phyloP scores from a whole-genome alignment of 2,888 invertebrate species.

The Pristionchus maxplancki region DNA sequence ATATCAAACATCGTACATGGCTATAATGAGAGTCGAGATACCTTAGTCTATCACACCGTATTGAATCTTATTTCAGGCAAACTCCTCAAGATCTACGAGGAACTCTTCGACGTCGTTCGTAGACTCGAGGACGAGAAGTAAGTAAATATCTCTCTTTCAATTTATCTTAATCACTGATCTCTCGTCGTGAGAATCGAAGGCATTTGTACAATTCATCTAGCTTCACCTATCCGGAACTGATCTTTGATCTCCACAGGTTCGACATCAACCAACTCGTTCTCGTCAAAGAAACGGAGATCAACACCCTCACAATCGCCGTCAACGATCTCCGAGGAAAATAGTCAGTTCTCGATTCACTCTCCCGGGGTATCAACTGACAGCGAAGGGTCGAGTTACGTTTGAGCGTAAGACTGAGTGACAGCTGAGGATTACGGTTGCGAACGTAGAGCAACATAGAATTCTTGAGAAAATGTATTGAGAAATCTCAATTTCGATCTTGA shows the following conservation, averaged over 20 bases:
- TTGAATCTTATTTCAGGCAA: slow-evolving; percentile 40
- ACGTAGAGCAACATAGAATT: not conserved
- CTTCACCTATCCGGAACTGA: no score
- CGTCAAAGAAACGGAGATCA: slow-evolving; percentile 84
- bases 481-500: no score
- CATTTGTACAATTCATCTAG: no score
- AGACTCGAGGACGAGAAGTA: slow-evolving; percentile 52
- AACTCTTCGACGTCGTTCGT: slow-evolving; percentile 82
- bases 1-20: no score
- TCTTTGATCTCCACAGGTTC: not conserved
- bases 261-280: slow-evolving; percentile 50
- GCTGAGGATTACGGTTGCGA: not conserved
- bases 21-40: no score
- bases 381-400: not conserved
- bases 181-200: no score
- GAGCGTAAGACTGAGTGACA: not conserved
- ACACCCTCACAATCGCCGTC: slow-evolving; percentile 98
- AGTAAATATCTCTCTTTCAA: no score
- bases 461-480: not conserved
- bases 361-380: not conserved
- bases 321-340: slow-evolving; percentile 99
- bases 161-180: no score
- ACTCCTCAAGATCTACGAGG: slow-evolving; percentile 56
- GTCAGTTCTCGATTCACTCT: slow-evolving; percentile 74
- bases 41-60: not conserved